phyloP scores from a whole-genome alignment of 2,888 invertebrate species.

The Sepioteuthis lessoniana region DNA sequence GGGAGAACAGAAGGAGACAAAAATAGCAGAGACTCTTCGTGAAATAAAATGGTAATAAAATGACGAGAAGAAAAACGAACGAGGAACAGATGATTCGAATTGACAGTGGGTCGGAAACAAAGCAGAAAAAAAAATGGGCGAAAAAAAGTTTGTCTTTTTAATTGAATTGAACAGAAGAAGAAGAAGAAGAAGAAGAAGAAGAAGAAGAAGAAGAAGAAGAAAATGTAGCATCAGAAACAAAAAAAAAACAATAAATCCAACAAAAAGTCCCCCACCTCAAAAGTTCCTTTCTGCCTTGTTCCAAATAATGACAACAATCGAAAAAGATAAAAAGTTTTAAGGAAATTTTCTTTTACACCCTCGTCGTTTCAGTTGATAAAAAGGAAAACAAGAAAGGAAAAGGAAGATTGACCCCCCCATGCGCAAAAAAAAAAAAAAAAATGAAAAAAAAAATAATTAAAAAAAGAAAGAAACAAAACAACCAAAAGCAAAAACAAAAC shows the following conservation, averaged over 20 bases:
- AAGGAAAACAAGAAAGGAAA: neutral
- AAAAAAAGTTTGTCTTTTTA: too few species aligned
- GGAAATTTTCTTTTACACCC: neutral
- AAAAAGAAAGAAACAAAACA: too few species aligned
- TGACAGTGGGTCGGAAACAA: neutral
- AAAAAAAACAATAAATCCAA: too few species aligned
- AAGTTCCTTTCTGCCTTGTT: too few species aligned
- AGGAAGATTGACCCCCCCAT: accelerated
- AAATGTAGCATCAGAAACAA: too few species aligned
- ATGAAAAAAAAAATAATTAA: neutral
- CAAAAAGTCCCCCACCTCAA: too few species aligned
- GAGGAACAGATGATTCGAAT: neutral
- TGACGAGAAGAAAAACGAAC: neutral
- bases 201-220: too few species aligned
- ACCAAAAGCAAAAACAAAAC: neutral
- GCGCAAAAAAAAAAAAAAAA: neutral
- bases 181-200: too few species aligned
- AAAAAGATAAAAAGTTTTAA: neutral
- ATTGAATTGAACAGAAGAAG: neutral
- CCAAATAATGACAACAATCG: neutral
- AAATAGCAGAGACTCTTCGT: neutral
- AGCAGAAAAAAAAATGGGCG: neutral
- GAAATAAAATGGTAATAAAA: slow-evolving; percentile 14
- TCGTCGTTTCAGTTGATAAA: neutral
- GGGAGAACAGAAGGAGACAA: neutral